These are phyloP conservation scores for Tipula lateralis DNA, from an alignment of 2,888 invertebrate genomes.

Conservation along the genomic window DNA sequence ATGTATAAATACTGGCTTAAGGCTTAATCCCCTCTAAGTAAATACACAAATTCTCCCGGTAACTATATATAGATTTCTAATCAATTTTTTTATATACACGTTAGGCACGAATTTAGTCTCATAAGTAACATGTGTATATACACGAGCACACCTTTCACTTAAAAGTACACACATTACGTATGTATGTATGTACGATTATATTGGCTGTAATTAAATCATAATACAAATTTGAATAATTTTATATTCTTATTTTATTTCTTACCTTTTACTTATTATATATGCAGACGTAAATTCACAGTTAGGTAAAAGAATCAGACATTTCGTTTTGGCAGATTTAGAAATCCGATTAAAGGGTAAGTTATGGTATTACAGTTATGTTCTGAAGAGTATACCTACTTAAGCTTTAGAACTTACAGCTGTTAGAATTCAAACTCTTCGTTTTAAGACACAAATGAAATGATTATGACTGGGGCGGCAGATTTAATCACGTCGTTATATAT, in stretches of 20 bases:
- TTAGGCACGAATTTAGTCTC: neutral
- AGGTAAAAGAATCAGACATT: neutral
- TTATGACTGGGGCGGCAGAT: too few species aligned
- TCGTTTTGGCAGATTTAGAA: too few species aligned
- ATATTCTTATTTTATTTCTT: neutral
- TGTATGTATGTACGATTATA: neutral
- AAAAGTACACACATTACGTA: neutral
- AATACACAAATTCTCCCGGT: neutral
- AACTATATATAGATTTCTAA: neutral
- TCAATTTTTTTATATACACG: neutral
- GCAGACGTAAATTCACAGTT: too few species aligned
- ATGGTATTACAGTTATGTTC: too few species aligned
- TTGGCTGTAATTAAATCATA: neutral
- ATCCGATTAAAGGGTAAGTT: too few species aligned
- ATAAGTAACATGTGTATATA: neutral
- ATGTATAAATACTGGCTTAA: neutral
- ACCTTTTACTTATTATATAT: neutral
- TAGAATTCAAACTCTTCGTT: too few species aligned
- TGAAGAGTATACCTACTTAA: too few species aligned
- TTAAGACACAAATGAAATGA: too few species aligned
- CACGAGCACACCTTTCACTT: neutral
- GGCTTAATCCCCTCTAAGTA: neutral
- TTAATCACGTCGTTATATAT: too few species aligned
- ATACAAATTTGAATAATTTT: neutral
- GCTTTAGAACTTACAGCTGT: too few species aligned